These are phyloP conservation scores for Cetonia aurata DNA, from an alignment of 2,888 invertebrate species.

Conservation along the genomic window DNA sequence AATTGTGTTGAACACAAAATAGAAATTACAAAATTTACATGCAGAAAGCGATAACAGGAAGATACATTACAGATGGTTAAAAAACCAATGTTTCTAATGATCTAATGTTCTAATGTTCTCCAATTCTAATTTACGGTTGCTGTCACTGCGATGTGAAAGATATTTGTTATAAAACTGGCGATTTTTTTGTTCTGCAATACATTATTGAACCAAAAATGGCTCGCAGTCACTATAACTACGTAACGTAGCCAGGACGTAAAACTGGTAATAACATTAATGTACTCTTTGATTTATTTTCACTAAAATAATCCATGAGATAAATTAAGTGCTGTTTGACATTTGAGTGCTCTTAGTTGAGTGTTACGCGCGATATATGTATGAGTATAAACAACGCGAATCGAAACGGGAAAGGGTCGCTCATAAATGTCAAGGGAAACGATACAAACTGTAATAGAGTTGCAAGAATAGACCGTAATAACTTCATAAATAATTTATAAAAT, in stretches of 20 bases:
- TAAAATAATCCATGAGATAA: not conserved
- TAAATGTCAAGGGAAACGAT: not conserved
- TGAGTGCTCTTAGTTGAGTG: not conserved
- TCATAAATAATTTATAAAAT: constrained; percentile 19
- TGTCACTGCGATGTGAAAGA: no score
- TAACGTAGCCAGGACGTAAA: not conserved
- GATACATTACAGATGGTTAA: no score
- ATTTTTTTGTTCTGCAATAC: no score
- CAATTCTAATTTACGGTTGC: no score
- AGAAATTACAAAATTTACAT: no score
- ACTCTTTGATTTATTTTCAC: constrained; percentile 3
- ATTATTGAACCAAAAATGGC: not conserved
- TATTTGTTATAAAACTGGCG: no score
- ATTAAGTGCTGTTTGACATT: not conserved
- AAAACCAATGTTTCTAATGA: no score
- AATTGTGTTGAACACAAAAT: no score
- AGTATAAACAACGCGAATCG: not conserved
- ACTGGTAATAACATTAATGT: not conserved
- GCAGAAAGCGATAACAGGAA: no score
- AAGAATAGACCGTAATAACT: constrained; percentile 1
- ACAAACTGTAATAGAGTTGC: constrained; percentile 12
- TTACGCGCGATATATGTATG: not conserved
- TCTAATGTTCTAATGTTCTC: no score
- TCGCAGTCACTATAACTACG: not conserved
- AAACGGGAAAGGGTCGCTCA: not conserved